Evolutionary conservation across 2,888 invertebrate genomes (phyloP).

Genomic region (Philaethria dido): DNA sequence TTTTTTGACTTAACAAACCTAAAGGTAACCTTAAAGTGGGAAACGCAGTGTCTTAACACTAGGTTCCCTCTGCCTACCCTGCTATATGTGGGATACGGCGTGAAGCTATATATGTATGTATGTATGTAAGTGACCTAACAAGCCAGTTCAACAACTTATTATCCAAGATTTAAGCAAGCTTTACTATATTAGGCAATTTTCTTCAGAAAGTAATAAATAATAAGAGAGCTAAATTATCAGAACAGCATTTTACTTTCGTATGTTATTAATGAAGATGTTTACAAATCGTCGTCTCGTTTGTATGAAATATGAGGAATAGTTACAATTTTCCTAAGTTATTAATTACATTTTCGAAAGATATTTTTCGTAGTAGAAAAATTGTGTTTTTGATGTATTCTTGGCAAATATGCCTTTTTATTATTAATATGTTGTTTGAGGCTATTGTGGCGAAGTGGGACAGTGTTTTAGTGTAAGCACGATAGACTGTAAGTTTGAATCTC

Average conservation of each 20-base stretch:
- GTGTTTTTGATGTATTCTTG: not conserved
- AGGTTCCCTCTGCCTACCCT: too few species aligned
- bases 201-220: not conserved
- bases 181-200: not conserved
- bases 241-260: not conserved
- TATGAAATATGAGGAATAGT: conserved; percentile 3
- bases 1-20: too few species aligned
- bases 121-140: too few species aligned
- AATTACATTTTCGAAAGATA: not conserved
- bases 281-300: conserved; percentile 10
- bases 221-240: conserved; percentile 1
- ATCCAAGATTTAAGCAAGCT: too few species aligned
- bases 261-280: conserved; percentile 15
- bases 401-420: not conserved
- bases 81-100: too few species aligned
- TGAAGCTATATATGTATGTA: too few species aligned
- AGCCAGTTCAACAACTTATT: too few species aligned
- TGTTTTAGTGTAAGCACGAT: too few species aligned
- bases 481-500: too few species aligned
- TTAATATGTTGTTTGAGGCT: not conserved
- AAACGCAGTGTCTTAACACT: too few species aligned
- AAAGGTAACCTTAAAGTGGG: too few species aligned
- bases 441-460: too few species aligned
- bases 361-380: not conserved
- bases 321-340: not conserved